Base-by-base conservation (phyloP, 2,888 invertebrate genomes). In the Copidosoma aretas region DNA sequence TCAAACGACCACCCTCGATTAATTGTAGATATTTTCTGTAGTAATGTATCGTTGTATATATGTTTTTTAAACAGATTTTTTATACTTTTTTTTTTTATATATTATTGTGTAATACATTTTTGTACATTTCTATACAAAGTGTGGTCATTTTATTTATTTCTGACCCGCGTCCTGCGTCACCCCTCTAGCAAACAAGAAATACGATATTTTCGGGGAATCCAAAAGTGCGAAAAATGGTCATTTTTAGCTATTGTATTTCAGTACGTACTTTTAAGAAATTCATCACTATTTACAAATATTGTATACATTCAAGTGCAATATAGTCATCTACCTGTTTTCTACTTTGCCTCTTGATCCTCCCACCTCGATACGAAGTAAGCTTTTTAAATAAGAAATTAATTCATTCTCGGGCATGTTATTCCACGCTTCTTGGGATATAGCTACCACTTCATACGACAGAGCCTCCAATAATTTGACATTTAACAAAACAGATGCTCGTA, bases 41-140 rank as follows among this genome's bases (percentile, higher is more conserved):
- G 58, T 70, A 60, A 68, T 32, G 61, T 73, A 71, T 70, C 60
- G 66, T 73, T 73, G 68, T 73, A 71, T 71, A 73, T 71, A 73
- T 68, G 54, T 70, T 70, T 46, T 70, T 62, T 21, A 63, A 71
- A 41, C 63, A 71, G 64, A 46, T 69, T 68, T 71, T 71, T 68
- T 68, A 66, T 68, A 71, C 57, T 61, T 57, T 59, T 66, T 62
- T 66, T 71, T 68, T 68, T 58, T 52, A 60, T 62, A 70, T 65
- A 71, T n/a, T n/a, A n/a, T n/a, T n/a, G n/a, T n/a, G n/a, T n/a
- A 41, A n/a, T 17, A 54, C 57, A 39, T 17, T 43, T 63, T 46
- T 46, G 17, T 46, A 46, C 43, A 46, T 46, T 46, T 46, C 17
- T 46, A 46, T 14, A 41, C 8, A 46, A 46, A 46, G 8, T 17